A percentile compares a stretch with the other conserved stretches of the same genome.
Evolutionary conservation across 2,797 vertebrate genomes (phyloP).

Genomic region (Aldrovandia affinis): DNA sequence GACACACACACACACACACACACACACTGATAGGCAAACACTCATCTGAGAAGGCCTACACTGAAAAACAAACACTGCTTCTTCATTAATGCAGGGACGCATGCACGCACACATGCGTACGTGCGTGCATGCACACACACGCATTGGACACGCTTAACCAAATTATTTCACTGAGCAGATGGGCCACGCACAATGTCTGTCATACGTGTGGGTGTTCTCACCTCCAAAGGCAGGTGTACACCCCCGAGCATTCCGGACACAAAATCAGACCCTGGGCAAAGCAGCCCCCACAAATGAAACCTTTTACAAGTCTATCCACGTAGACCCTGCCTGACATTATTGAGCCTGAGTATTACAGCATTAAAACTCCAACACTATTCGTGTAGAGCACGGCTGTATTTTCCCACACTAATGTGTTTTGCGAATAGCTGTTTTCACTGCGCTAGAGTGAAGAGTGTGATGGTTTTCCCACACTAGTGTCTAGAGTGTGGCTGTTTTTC

Average conservation of each 20-base stretch:
- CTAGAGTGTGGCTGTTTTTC: too few species aligned
- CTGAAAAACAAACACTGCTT: not conserved
- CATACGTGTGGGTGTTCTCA: too few species aligned
- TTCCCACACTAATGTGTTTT: not conserved
- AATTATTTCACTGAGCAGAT: too few species aligned
- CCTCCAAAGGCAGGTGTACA: too few species aligned
- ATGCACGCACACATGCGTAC: too few species aligned
- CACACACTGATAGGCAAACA: not conserved
- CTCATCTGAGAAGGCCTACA: not conserved
- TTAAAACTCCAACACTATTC: not conserved
- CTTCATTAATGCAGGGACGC: not conserved
- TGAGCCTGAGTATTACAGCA: not conserved
- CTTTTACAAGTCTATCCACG: not conserved
- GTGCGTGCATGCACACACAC: not conserved
- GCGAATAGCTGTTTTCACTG: not conserved
- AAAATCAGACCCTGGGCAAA: not conserved
- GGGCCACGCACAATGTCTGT: too few species aligned
- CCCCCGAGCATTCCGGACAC: not conserved
- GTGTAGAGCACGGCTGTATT: not conserved
- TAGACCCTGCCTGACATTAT: not conserved
- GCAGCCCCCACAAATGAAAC: not conserved
- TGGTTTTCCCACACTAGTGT: too few species aligned
- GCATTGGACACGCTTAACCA: too few species aligned
- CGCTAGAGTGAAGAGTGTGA: too few species aligned
- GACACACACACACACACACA: not conserved